Evolutionary conservation across 2,888 invertebrate genomes (phyloP).

Genomic region (Conus canariensis): DNA sequence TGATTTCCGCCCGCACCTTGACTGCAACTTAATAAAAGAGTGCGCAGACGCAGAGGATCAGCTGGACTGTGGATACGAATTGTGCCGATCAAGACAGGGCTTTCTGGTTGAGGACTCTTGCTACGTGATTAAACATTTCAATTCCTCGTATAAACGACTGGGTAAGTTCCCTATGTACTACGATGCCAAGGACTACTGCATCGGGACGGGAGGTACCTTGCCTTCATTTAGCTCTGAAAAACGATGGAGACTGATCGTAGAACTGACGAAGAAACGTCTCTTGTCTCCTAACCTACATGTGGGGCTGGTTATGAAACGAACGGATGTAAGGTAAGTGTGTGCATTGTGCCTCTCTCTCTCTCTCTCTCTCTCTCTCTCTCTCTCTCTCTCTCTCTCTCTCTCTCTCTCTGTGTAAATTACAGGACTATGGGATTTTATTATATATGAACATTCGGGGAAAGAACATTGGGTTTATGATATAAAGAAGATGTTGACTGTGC

Average conservation of each 20-base stretch:
- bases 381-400: no score
- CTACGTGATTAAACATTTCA: background rate
- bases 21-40: slow-evolving; percentile 17
- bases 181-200: background rate
- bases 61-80: background rate
- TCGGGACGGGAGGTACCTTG: background rate
- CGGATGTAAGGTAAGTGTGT: no score
- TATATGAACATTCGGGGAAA: no score
- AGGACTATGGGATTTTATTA: no score
- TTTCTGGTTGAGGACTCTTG: background rate
- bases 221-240: background rate
- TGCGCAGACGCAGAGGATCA: slow-evolving; percentile 6
- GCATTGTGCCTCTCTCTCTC: no score
- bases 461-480: no score
- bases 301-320: background rate
- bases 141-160: background rate
- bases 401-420: no score
- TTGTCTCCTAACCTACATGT: background rate
- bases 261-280: background rate
- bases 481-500: no score
- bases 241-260: background rate
- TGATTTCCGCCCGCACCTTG: background rate
- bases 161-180: background rate
- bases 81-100: background rate
- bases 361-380: no score